Base-by-base conservation (phyloP, 2,888 invertebrate genomes). In the Hirtodrosophila cameraria region DNA sequence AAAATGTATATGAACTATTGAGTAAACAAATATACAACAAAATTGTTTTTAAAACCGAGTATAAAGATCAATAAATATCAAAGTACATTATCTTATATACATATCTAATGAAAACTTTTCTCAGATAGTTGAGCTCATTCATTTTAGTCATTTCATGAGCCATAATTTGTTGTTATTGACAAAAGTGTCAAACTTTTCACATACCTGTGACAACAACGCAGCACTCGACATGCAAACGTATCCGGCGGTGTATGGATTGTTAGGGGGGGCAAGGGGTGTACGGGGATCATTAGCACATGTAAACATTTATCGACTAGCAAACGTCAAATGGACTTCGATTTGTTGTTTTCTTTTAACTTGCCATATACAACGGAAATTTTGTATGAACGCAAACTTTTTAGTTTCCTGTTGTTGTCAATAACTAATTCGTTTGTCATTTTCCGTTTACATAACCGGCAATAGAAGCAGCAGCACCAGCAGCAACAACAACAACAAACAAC, bases 361-460 rank as follows among this genome's bases (percentile, higher is more conserved):
- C 59, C 75, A 75, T 65, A 70, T 67, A 55, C 59, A 69, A 63
- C 81, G 86, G 86, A 83, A 86, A 86, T 81, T 86, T 84, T 67
- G 71, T 71, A 75, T 39, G 62, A 77, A 62, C 57, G 65, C 39
- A 67, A 84, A 78, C 66, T 82, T 73, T 81, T 81, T 67, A 52
- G 75, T 53, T 83, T 83, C 82, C 82, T 86, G 86, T 83, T 83
- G 74, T 81, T 83, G 82, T 83, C 82, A 83, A 83, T 83, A 83
- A 83, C 82, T 84, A 83, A 83, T 83, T 83, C 82, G 82, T 84
- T 83, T 83, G 86, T 84, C 86, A 83, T 86, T 86, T 83, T 83
- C 86, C 82, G 82, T 86, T 86, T 85, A 71, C 80, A 81, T 75
- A 84, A 70, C 82, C 39, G 46, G 33, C 55, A 57, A 52, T 39